These are phyloP conservation scores for Aegithalos caudatus DNA, from an alignment of 2,113 vertebrate genomes.

Conservation along the genomic window DNA sequence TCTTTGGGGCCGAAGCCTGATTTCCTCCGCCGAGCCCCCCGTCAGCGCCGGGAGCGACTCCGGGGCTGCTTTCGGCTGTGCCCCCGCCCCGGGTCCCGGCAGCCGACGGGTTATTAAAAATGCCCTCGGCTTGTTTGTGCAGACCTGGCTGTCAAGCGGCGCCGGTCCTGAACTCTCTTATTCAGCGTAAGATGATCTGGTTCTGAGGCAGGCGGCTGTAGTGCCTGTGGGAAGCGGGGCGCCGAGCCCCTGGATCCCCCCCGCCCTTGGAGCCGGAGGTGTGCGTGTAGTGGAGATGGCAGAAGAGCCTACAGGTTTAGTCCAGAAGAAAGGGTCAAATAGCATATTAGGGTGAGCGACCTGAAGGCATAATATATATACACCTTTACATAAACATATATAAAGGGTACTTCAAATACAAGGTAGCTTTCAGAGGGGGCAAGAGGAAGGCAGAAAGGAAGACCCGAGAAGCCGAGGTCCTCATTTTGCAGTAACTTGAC, in stretches of 20 bases:
- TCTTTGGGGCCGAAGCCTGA: neutral
- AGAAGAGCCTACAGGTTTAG: neutral
- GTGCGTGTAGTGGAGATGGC: neutral
- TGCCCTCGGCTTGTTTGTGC: neutral
- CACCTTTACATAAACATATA: neutral
- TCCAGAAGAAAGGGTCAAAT: neutral
- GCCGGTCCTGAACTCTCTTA: neutral
- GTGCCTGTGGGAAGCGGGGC: neutral
- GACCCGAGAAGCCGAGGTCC: neutral
- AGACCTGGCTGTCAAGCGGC: neutral
- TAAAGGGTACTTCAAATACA: neutral
- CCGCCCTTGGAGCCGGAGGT: neutral
- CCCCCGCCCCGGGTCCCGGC: neutral
- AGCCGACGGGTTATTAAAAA: neutral
- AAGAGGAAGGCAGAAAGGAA: neutral
- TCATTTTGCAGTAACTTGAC: neutral
- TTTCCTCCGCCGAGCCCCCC: neutral
- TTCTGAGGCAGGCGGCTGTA: neutral
- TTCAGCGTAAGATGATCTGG: neutral
- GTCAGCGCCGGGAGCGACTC: neutral
- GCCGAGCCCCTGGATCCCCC: neutral
- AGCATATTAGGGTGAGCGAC: neutral
- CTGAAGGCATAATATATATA: neutral
- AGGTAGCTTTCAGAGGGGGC: neutral
- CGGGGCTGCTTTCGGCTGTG: neutral